Evolutionary conservation across 2,113 vertebrate genomes (phyloP), one percentile per base, ranked within the genome.

Genomic region (Peromyscus polionotus): DNA sequence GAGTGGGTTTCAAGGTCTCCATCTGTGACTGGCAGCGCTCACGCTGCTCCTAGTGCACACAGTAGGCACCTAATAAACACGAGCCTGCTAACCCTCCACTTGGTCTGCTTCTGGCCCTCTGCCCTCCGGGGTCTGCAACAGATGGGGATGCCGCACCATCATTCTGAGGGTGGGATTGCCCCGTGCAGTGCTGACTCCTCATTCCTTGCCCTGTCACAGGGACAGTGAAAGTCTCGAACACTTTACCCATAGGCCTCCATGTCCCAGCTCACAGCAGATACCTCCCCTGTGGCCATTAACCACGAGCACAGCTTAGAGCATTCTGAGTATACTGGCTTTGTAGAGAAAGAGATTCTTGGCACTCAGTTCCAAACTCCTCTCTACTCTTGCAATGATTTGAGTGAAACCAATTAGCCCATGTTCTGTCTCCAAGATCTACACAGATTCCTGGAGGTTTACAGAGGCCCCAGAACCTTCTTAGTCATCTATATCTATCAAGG

Each of bases 31-130:
- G 3, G 57, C 9, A 12, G 14, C 1, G 1, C 6, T 76, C 17
- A 68, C 72, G 57, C 20, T 22, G 36, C 45, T 54, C 68, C 9
- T 10, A 12, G 31, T 59, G 12, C 11, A 45, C 7, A 45, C 6
- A 39, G 39, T 7, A 17, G 81, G 59, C 0, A 0, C 26, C 36
- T 91, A 20, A 12, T 4, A 39, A 79, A 14, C 3, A 51, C 0
- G 0, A 39, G 63, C 0, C 16, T 1, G 14, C 5, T 36, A 39
- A 31, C 8, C 0, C 39, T 22, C 33, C 24, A 4, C 7, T 3
- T 16, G 22, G 14, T 3, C 61, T 80, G 59, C 61, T 45, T 91
- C 75, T 63, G 54, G 19, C 14, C 28, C 57, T 65, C 31, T 24
- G 59, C 0, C 11, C 61, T 68, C 42, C 16, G 57, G 28, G 57